These are phyloP conservation scores for Minunthozetes semirufus DNA, from an alignment of 2,888 invertebrate genomes.

Conservation along the genomic window DNA sequence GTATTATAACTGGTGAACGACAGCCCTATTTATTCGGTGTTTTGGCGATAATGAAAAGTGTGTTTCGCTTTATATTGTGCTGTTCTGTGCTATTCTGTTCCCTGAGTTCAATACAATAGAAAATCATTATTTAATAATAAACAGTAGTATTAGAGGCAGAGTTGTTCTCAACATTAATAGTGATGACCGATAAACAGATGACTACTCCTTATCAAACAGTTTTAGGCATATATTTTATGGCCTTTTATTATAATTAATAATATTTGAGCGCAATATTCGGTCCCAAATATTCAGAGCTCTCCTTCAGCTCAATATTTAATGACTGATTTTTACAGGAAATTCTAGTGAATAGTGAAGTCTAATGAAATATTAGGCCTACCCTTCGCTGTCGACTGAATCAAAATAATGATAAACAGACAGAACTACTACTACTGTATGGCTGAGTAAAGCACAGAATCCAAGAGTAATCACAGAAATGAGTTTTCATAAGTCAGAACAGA, in stretches of 20 bases:
- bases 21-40: constrained; percentile 1
- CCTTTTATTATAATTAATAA: constrained; percentile 29
- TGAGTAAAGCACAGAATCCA: not conserved
- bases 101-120: not conserved
- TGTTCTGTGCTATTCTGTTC: not conserved
- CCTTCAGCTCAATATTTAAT: not conserved
- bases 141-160: not conserved
- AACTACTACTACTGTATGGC: not conserved
- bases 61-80: not conserved
- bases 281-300: not conserved
- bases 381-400: not conserved
- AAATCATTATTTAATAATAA: constrained; percentile 11
- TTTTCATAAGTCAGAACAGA: not conserved
- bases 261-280: constrained; percentile 11
- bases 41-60: constrained; percentile 6
- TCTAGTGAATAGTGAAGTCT: not conserved
- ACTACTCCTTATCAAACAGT: constrained; percentile 21
- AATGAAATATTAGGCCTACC: not conserved
- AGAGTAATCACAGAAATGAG: not conserved
- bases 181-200: constrained; percentile 27
- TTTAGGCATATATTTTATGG: constrained; percentile 27
- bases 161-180: constrained; percentile 2
- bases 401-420: constrained; percentile 14
- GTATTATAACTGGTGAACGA: not conserved
- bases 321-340: constrained; percentile 27